These are phyloP conservation scores for Synanthedon tipuliformis DNA, from an alignment of 2,888 invertebrate species.

Conservation along the genomic window DNA sequence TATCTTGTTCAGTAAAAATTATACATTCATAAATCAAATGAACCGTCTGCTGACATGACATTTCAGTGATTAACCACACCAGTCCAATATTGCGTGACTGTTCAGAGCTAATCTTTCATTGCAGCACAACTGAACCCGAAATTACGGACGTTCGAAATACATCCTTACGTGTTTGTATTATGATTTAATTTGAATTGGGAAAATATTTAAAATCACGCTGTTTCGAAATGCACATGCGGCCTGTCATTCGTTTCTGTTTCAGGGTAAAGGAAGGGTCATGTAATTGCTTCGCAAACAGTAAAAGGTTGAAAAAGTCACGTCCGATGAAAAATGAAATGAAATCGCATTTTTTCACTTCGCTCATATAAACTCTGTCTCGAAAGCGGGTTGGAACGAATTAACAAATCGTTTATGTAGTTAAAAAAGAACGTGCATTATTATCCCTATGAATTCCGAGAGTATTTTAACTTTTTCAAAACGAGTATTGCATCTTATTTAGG, in stretches of 20 bases:
- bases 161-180: constrained; percentile 1
- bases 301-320: constrained; percentile 34
- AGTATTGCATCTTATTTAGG: neutral
- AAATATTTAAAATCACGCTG: constrained; percentile 2
- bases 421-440: constrained; percentile 7
- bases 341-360: constrained; percentile 23
- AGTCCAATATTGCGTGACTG: constrained; percentile 22
- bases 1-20: no score
- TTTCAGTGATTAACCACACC: neutral
- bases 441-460: neutral
- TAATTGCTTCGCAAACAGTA: constrained; percentile 49
- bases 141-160: neutral
- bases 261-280: constrained; percentile 18
- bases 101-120: constrained; percentile 19
- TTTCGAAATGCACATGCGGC: constrained; percentile 16
- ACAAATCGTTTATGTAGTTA: constrained; percentile 9
- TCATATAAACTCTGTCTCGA: constrained; percentile 6
- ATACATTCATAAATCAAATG: neutral
- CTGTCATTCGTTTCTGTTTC: constrained; percentile 10
- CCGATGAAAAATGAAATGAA: constrained; percentile 19
- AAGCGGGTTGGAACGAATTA: constrained; percentile 12
- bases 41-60: neutral
- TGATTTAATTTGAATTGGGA: constrained; percentile 2
- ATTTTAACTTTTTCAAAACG: neutral
- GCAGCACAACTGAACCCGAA: neutral